Conservation (phyloP, 1,140 invertebrate genomes). For the Calosoma granatense region DNA sequence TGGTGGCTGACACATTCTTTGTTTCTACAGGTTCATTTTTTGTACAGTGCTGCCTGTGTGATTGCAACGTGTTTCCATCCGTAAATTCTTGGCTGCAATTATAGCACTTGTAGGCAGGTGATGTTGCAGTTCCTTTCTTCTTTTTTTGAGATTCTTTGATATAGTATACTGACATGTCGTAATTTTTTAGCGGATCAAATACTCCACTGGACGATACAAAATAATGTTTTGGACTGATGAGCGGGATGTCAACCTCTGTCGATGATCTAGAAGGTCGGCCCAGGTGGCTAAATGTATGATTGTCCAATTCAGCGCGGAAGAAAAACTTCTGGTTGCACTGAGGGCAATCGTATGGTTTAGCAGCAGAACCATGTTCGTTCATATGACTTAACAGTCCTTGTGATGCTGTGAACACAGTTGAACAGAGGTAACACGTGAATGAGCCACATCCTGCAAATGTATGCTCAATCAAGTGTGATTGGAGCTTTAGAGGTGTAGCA, state of each 20-base stretch:
- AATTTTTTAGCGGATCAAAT: background rate
- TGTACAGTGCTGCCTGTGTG: background rate
- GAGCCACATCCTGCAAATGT: constrained; percentile 78
- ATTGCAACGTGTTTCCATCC: background rate
- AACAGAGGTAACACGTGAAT: constrained; percentile 81
- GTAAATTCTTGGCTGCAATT: background rate
- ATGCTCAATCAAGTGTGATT: constrained; percentile 87
- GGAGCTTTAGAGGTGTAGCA: constrained; percentile 65
- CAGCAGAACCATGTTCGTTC: constrained; percentile 64
- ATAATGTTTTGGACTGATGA: background rate
- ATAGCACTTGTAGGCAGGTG: background rate
- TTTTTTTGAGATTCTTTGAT: background rate
- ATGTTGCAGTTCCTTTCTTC: background rate
- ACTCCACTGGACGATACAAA: background rate
- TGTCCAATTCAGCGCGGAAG: constrained; percentile 82
- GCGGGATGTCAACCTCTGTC: background rate
- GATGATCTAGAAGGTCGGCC: background rate
- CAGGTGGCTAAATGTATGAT: constrained; percentile 48
- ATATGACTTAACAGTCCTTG: constrained; percentile 72
- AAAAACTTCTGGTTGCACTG: constrained; percentile 80
- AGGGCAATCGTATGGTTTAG: constrained; percentile 73
- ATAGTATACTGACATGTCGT: background rate
- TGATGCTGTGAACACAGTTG: constrained; percentile 74
- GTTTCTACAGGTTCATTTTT: background rate
- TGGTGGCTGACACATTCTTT: background rate